Conservation (phyloP, 2,113 vertebrate species). For the Eudyptes chrysolophus region DNA sequence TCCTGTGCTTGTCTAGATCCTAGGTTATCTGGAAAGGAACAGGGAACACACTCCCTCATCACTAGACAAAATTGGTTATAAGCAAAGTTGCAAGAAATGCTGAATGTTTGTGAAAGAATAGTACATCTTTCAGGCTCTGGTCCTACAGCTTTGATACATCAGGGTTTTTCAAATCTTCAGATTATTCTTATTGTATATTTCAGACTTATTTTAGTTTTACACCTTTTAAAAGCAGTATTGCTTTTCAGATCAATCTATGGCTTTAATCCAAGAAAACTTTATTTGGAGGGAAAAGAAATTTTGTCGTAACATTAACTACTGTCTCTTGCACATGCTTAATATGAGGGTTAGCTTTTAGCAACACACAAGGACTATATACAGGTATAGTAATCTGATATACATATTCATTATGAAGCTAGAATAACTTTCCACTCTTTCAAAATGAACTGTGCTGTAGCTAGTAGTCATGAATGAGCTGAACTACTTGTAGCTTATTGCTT, state of each 20-base stretch:
- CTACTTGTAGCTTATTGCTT: background rate
- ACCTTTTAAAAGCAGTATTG: background rate
- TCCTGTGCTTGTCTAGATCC: background rate
- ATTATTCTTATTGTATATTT: background rate
- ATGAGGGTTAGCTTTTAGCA: background rate
- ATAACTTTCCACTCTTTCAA: background rate
- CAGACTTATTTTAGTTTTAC: background rate
- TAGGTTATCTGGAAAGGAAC: background rate
- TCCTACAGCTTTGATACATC: background rate
- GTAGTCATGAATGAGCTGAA: background rate
- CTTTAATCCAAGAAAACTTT: background rate
- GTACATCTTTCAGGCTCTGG: background rate
- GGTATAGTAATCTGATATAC: background rate
- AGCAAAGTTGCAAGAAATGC: background rate
- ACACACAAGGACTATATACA: background rate
- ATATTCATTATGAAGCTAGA: background rate
- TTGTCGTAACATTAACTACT: background rate
- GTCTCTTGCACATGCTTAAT: background rate
- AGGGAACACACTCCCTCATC: fast-evolving
- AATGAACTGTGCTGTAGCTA: background rate
- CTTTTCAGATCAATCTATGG: background rate
- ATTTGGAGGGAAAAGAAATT: background rate
- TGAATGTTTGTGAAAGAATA: background rate
- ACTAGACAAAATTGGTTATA: too few relatives aligned
- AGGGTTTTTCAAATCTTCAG: background rate